Evolutionary conservation across 2,113 vertebrate species (phyloP).

Genomic region (Cygnus buccinator): DNA sequence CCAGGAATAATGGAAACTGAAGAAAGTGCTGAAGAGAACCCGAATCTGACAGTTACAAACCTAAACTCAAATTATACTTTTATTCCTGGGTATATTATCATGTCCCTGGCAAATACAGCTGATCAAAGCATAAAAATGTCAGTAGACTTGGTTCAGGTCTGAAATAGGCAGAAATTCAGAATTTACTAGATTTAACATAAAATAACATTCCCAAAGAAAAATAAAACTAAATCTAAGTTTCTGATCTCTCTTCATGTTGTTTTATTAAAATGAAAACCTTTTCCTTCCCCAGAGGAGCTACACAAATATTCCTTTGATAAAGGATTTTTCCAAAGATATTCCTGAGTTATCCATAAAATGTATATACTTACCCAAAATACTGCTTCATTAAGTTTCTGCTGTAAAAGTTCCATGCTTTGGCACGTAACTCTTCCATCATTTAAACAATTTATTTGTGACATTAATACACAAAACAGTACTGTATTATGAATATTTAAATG

Average conservation of each 20-base stretch:
- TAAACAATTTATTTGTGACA: constrained; percentile 36
- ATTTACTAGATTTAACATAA: not conserved
- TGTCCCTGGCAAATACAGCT: not conserved
- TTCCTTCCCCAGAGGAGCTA: not conserved
- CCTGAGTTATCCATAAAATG: not conserved
- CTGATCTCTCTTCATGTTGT: not conserved
- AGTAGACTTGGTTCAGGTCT: not conserved
- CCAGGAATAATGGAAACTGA: not conserved
- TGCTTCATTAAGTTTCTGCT: constrained; percentile 67
- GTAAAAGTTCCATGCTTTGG: constrained; percentile 70
- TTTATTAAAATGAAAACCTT: not conserved
- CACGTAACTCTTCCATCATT: constrained; percentile 67
- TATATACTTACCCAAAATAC: constrained; percentile 68
- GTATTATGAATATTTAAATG: not conserved
- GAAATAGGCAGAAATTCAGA: not conserved
- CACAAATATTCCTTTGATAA: not conserved
- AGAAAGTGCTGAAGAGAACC: not conserved
- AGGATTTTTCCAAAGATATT: not conserved
- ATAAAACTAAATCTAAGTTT: not conserved
- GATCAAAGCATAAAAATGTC: not conserved
- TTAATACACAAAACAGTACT: not conserved
- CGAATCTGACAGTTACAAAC: not conserved
- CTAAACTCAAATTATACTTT: not conserved
- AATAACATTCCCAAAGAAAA: not conserved
- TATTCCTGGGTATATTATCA: not conserved